Evolutionary conservation across 2,888 invertebrate genomes (phyloP), one percentile per base, ranked within the genome.

Genomic region (Caenorhabditis panamensis): DNA sequence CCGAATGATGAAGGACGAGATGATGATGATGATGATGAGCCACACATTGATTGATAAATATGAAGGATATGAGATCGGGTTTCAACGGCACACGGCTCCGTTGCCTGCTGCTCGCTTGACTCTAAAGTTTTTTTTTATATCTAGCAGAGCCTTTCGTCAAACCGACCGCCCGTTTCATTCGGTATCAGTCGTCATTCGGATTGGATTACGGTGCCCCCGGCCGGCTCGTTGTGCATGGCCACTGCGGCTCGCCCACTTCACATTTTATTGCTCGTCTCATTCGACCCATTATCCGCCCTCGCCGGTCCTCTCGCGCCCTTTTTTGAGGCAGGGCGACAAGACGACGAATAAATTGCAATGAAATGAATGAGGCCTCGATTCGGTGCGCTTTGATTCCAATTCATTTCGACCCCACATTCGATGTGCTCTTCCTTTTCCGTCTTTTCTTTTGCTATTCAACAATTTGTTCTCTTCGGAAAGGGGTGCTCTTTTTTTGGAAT

Each of bases 41-140:
- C 78, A 79, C 61, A 72, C 66, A 79, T 79, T 79, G 78, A 79
- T 79, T 79, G 78, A 79, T 72, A 79, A 79, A 79, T 79, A 79
- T 72, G 78, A 79, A 79, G 54, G 77, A 77, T 77, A 77, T 77
- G 77, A 77, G 77, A 77, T 77, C 77, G 47, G 37, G 62, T 77
- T 77, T 77, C 77, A 68, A 66, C 37, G 47, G 28, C 22, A 47
- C 37, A 5, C n/a, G 41, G 16, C 56, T 41, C 51, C 51, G 36
- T 41, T 37, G 47, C 22, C 49, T 36, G 28, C 11, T 31, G 9
- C 22, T 20, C 49, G 53, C 44, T 28, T n/a, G n/a, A n/a, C 49
- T 59, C n/a, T 18, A 51, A 28, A 9, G 49, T n/a, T n/a, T n/a
- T 68, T 62, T 66, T 66, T 66, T 66, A 66, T 66, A 59, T 51